phyloP scores from a whole-genome alignment of 2,888 invertebrate genomes.

The Hydrotaea diabolus region DNA sequence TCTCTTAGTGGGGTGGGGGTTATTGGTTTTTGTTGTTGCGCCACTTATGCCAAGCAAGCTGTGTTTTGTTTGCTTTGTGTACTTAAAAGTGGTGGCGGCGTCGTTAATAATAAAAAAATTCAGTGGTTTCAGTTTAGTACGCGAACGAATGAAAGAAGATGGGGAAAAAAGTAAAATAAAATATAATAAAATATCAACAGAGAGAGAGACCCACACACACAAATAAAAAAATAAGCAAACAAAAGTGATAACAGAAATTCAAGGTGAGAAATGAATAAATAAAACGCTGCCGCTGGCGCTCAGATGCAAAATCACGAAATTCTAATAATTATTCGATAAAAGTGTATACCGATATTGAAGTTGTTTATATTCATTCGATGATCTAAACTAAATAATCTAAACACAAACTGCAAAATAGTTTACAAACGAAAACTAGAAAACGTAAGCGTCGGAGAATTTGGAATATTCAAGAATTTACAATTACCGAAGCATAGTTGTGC shows the following conservation, averaged over 20 bases:
- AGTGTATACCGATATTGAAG: no score
- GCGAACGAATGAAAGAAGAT: constrained; percentile 7
- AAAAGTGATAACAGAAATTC: constrained; percentile 23
- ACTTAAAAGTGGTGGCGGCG: constrained; percentile 26
- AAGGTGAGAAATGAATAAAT: constrained; percentile 32
- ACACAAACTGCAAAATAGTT: neutral
- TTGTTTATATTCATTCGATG: no score
- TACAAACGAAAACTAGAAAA: neutral
- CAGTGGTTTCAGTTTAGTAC: constrained; percentile 19
- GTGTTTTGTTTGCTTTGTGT: constrained; percentile 34
- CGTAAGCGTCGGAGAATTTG: neutral
- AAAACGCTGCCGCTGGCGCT: no score
- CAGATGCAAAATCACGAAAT: neutral
- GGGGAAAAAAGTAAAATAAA: constrained; percentile 11
- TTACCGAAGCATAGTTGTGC: no score
- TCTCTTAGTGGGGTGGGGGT: neutral
- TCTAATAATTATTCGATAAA: neutral
- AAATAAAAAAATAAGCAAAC: neutral
- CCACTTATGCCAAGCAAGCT: constrained; percentile 27
- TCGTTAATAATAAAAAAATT: constrained; percentile 13
- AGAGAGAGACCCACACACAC: no score
- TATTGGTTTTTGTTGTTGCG: constrained; percentile 4
- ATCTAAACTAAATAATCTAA: no score
- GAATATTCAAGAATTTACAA: neutral
- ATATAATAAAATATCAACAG: neutral